These are phyloP conservation scores for Dynastes tityus DNA, from an alignment of 2,888 invertebrate genomes.

Conservation along the genomic window DNA sequence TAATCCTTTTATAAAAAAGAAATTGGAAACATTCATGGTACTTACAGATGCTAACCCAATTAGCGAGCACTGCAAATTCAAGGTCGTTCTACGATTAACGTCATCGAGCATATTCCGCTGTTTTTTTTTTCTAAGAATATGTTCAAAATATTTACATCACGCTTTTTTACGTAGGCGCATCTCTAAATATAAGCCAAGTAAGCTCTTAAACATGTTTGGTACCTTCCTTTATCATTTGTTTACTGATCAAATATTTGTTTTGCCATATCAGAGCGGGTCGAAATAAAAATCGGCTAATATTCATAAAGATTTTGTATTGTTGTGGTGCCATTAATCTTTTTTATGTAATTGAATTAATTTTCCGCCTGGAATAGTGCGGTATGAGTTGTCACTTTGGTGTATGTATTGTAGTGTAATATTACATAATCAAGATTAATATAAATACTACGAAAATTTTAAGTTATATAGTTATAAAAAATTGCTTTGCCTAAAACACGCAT, in stretches of 20 bases:
- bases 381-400: no score
- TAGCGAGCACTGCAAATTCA: constrained; percentile 13
- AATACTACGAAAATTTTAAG: no score
- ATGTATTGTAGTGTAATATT: no score
- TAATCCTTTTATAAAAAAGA: no score
- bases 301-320: neutral
- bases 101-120: neutral
- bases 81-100: constrained; percentile 12
- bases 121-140: constrained; percentile 22
- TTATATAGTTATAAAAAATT: no score
- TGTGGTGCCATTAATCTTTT: neutral
- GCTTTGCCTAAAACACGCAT: no score
- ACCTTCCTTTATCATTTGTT: constrained; percentile 29
- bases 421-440: no score
- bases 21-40: no score
- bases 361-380: no score
- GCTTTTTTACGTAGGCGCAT: constrained; percentile 21
- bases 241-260: constrained; percentile 30
- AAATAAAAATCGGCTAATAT: constrained; percentile 2
- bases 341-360: no score
- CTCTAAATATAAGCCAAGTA: constrained; percentile 22
- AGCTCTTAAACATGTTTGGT: constrained; percentile 18
- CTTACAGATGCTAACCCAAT: no score
- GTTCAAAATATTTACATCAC: constrained; percentile 41
- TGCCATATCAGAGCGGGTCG: neutral